A percentile compares a stretch with the other conserved stretches of the same genome.
phyloP scores from a whole-genome alignment of 2,797 vertebrate genomes.

The Enteromius unitaeniatus region DNA sequence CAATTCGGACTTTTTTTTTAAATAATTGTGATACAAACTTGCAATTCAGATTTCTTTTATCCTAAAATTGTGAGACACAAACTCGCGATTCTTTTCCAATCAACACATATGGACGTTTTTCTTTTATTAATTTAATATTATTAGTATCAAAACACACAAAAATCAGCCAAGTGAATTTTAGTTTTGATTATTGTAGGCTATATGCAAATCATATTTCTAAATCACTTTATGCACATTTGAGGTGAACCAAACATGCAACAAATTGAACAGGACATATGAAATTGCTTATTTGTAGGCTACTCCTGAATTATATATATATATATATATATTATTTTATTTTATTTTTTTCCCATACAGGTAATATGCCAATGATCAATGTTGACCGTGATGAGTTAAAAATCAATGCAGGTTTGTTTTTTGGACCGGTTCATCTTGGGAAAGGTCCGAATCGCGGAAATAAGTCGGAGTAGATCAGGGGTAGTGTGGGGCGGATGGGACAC shows the following conservation, averaged over 20 bases:
- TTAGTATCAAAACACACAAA: background rate
- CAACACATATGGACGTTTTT: no score
- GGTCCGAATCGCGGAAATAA: constrained; percentile 43
- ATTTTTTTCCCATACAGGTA: background rate
- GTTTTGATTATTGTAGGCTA: background rate
- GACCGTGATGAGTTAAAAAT: background rate
- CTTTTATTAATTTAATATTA: no score
- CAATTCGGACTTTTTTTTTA: no score
- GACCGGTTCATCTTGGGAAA: background rate
- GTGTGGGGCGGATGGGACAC: constrained; percentile 19
- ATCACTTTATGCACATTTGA: background rate
- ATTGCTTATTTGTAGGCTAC: no score
- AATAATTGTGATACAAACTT: no score
- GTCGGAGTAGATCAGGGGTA: constrained; percentile 57
- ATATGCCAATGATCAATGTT: no score
- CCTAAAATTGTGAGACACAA: background rate
- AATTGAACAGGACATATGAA: background rate
- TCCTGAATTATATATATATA: background rate
- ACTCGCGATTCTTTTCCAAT: background rate
- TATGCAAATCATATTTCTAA: background rate
- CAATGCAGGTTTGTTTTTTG: background rate
- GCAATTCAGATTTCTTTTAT: no score
- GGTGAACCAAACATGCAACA: background rate
- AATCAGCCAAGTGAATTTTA: background rate
- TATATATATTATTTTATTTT: no score